Conservation (phyloP, 2,113 vertebrate genomes). For the Ictalurus furcatus region DNA sequence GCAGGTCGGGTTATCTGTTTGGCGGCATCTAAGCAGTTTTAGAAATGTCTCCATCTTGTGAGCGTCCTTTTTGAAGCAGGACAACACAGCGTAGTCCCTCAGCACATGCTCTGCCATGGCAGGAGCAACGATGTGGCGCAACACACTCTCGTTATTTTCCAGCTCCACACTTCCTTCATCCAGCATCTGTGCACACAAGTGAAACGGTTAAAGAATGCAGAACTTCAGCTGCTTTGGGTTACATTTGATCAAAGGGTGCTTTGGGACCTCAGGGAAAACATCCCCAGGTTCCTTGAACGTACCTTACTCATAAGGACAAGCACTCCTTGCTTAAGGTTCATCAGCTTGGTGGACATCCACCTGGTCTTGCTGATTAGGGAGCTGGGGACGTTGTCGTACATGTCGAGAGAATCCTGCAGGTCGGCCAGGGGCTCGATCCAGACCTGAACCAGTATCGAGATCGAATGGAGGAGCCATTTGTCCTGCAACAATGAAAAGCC, state of each 20-base stretch:
- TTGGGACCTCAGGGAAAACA: neutral
- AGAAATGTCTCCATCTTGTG: constrained; percentile 62
- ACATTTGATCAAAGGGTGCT: neutral
- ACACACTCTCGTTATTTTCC: constrained; percentile 26
- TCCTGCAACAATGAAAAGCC: constrained; percentile 41
- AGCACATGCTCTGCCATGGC: constrained; percentile 40
- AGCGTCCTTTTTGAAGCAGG: constrained; percentile 59
- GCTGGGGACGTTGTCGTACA: constrained; percentile 47
- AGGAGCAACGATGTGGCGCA: neutral
- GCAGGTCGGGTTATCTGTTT: constrained; percentile 43
- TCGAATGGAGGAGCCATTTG: constrained; percentile 58
- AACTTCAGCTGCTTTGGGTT: neutral
- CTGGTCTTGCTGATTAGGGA: constrained; percentile 51
- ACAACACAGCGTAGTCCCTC: constrained; percentile 52
- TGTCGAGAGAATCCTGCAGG: constrained; percentile 53
- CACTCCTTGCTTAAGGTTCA: constrained; percentile 54
- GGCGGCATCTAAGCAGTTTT: constrained; percentile 55
- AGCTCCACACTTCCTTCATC: constrained; percentile 26
- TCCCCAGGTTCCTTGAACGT: neutral
- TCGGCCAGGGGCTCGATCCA: constrained; percentile 54
- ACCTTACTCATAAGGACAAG: constrained; percentile 53
- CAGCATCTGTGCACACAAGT: constrained; percentile 44
- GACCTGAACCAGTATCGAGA: constrained; percentile 52
- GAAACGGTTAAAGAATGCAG: neutral
- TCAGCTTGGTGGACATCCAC: constrained; percentile 54